Evolutionary conservation across 2,888 invertebrate genomes (phyloP), one percentile per base, ranked within the genome.

Genomic region (Mayetiola destructor): DNA sequence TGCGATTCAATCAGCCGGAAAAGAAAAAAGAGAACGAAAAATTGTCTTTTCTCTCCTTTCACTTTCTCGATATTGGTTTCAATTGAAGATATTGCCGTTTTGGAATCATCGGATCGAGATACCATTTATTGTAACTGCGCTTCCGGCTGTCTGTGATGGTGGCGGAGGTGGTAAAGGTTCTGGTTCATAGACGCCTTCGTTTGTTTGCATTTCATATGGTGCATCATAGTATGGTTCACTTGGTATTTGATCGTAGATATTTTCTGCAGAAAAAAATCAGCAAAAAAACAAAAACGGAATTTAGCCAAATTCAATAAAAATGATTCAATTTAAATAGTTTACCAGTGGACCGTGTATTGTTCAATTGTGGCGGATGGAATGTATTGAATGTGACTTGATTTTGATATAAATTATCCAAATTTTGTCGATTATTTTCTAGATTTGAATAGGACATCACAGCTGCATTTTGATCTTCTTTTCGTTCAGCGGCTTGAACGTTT

Each of bases 391-490:
- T 72, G 1, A 71, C 69, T 37, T 70, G 66, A 23, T 66, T 67
- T 53, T 67, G 66, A 32, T 42, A 42, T 32, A 55, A 32, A 39
- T 58, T 58, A 23, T 59, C 59, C 58, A 66, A 66, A 56, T 72
- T 70, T 1, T 70, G 66, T 59, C 69, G 69, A 59, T 68, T 77
- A 62, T 87, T 88, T 68, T 85, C 88, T 1, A 89, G 72, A 1
- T 86, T 87, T 21, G 89, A 85, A 67, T 89, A 90, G 56, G 88
- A 89, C 88, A 89, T 89, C 0, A 89, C 89, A 0, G 89, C 88
- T 0, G 89, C 88, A 67, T 82, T 88, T 65, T 87, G 82, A 66
- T 89, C 88, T 68, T 89, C 89, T 66, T 89, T 89, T 16, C 86
- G 75, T 65, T 89, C 87, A 0, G 88, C 89, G 1, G 86, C 87